These are phyloP conservation scores for Poecilia velifera DNA, from an alignment of 2,797 vertebrate genomes.

Conservation along the genomic window DNA sequence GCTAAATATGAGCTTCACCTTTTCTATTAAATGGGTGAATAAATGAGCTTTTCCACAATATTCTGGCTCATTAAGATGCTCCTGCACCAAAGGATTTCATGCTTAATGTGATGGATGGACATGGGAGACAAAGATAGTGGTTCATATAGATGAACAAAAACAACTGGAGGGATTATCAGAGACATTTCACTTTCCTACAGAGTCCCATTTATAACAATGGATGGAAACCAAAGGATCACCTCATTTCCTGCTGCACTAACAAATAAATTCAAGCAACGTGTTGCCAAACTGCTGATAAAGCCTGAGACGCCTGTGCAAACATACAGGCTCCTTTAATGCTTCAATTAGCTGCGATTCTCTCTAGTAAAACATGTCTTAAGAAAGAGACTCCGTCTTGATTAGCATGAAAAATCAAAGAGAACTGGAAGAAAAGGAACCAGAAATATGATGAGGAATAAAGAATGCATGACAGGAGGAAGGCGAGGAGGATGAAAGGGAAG, in stretches of 20 bases:
- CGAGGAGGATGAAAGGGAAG: not conserved
- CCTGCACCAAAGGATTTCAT: not conserved
- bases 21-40: not conserved
- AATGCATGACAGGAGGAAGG: not conserved
- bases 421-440: not conserved
- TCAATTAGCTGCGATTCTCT: not conserved
- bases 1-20: not conserved
- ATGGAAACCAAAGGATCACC: not conserved
- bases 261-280: not conserved
- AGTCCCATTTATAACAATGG: not conserved
- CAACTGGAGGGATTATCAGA: not conserved
- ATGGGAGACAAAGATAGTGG: not conserved
- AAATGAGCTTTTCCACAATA: not conserved
- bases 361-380: not conserved
- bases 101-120: not conserved
- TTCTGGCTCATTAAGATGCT: not conserved
- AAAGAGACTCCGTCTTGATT: not conserved
- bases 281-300: not conserved
- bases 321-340: conserved; percentile 1
- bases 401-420: not conserved
- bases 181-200: not conserved
- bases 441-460: not conserved
- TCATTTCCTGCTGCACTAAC: not conserved
- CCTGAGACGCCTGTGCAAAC: not conserved
- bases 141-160: not conserved